These are phyloP conservation scores for Zoroaster sp. DNA, from an alignment of 53 echinoderm and acorn worm genomes.

Conservation along the genomic window DNA sequence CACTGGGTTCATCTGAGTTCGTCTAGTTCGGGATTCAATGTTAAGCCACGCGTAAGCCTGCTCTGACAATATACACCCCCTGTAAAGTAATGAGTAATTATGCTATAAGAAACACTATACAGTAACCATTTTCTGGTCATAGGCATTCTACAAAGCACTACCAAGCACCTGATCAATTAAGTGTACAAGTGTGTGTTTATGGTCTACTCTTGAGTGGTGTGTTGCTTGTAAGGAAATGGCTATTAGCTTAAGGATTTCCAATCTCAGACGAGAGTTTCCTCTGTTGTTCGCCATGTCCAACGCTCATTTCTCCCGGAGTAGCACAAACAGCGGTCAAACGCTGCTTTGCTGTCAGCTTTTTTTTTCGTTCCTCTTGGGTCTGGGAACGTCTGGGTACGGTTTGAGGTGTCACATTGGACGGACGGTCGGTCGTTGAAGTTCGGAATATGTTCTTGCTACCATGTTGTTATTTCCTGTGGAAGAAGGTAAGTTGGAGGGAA, in stretches of 20 bases:
- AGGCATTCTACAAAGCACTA: too few species aligned
- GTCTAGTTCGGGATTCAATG: too few species aligned
- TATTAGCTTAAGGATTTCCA: slow-evolving; percentile 15
- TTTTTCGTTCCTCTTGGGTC: background rate
- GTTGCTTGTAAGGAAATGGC: slow-evolving; percentile 5
- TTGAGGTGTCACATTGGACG: background rate
- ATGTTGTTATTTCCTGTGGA: slow-evolving; percentile 74
- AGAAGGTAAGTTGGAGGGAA: slow-evolving; percentile 42
- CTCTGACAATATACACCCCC: too few species aligned
- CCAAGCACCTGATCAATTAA: background rate
- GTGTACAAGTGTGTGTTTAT: background rate
- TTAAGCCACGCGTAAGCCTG: too few species aligned
- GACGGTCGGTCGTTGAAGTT: background rate
- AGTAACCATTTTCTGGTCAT: too few species aligned
- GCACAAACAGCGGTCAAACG: background rate
- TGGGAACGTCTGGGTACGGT: background rate
- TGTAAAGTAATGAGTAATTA: too few species aligned
- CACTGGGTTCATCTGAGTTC: too few species aligned
- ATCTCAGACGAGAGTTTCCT: slow-evolving; percentile 13
- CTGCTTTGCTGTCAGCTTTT: background rate
- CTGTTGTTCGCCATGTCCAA: background rate
- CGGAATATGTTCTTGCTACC: slow-evolving; percentile 67
- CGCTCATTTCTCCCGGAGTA: background rate
- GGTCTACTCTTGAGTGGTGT: slow-evolving; percentile 11
- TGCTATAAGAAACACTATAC: too few species aligned